Evolutionary conservation across 2,888 invertebrate genomes (phyloP).

Genomic region (Branchipolynoe longqiensis): DNA sequence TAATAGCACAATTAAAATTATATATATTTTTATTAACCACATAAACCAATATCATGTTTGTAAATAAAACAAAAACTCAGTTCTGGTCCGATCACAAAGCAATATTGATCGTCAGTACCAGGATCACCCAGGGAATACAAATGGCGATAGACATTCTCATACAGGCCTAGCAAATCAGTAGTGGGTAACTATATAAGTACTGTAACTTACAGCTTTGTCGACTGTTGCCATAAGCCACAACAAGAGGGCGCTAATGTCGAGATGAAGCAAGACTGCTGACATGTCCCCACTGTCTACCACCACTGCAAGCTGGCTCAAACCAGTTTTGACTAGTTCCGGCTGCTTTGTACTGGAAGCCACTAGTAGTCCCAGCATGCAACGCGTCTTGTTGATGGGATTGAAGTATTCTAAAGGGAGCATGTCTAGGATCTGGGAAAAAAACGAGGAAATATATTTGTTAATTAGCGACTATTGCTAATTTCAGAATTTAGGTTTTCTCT

Average conservation of each 20-base stretch:
- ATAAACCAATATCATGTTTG: too few relatives aligned
- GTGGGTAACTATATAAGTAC: too few relatives aligned
- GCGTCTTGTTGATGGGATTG: background rate
- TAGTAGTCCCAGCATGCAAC: slow-evolving; percentile 5
- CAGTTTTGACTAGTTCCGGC: slow-evolving; percentile 51
- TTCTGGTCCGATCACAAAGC: too few relatives aligned
- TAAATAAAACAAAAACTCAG: too few relatives aligned
- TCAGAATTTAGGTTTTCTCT: background rate
- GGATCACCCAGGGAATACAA: too few relatives aligned
- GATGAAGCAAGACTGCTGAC: background rate
- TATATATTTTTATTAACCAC: too few relatives aligned
- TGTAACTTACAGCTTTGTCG: background rate
- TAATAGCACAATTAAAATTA: too few relatives aligned
- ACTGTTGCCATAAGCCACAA: background rate
- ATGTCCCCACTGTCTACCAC: slow-evolving; percentile 2
- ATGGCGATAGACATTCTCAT: too few relatives aligned
- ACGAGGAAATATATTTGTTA: background rate
- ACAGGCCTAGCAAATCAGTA: too few relatives aligned
- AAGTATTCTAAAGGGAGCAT: slow-evolving; percentile 26
- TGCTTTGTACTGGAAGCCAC: slow-evolving; percentile 28
- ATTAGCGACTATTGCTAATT: background rate
- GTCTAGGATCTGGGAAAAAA: slow-evolving; percentile 17
- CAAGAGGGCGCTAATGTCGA: background rate
- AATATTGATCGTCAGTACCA: too few relatives aligned
- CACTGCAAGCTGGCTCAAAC: slow-evolving; percentile 30